Percentiles rank a stretch among this genome's conserved stretches.
These are phyloP conservation scores for human DNA, from an alignment of 2,113 vertebrate species.

Conservation along the genomic window DNA sequence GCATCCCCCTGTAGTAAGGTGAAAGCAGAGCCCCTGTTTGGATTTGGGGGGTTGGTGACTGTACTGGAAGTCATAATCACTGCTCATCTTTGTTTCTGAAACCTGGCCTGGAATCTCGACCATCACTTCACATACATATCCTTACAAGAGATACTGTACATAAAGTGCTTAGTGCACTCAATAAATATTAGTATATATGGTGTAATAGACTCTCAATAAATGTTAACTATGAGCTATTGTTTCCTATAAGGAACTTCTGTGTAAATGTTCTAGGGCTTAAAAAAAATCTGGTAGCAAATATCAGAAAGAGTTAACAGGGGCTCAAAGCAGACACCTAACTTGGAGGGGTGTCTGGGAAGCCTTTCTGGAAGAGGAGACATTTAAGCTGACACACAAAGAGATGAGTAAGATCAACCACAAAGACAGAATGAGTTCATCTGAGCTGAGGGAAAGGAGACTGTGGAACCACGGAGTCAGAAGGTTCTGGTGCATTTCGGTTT, in stretches of 20 bases:
- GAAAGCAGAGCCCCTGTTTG: background rate
- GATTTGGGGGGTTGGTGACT: background rate
- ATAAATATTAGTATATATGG: background rate
- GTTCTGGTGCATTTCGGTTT: background rate
- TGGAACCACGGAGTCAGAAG: background rate
- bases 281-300: background rate
- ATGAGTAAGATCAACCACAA: background rate
- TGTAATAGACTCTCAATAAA: background rate
- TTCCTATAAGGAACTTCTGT: background rate
- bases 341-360: background rate
- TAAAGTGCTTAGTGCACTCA: background rate
- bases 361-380: background rate
- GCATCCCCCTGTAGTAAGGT: background rate
- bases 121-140: background rate
- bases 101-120: background rate
- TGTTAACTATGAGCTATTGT: background rate
- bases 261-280: slow-evolving; percentile 13
- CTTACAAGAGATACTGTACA: background rate
- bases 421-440: background rate
- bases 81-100: background rate
- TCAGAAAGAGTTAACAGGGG: background rate
- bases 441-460: background rate
- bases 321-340: background rate
- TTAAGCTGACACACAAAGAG: background rate
- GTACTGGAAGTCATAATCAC: background rate